Percentiles rank a stretch among this genome's conserved stretches.
These are phyloP conservation scores for Periplaneta americana DNA, from an alignment of 1,140 invertebrate species.

Conservation along the genomic window DNA sequence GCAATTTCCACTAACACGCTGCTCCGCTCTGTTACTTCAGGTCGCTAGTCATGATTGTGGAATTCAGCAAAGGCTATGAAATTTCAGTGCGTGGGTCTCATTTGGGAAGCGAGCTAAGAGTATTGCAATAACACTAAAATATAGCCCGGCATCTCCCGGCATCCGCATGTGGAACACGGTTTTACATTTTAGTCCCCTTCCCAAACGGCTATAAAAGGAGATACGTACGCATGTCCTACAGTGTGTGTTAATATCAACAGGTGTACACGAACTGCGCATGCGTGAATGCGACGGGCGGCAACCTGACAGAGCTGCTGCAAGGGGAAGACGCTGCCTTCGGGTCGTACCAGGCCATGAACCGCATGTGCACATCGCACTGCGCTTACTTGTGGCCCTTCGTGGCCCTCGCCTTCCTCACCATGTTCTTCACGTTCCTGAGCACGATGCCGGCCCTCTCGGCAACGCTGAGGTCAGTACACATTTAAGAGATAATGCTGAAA, in stretches of 20 bases:
- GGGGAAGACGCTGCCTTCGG: not conserved
- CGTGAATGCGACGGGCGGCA: not conserved
- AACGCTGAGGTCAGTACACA: conserved; percentile 57
- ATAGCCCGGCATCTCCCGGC: too few relatives aligned
- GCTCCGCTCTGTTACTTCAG: too few relatives aligned
- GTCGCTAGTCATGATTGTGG: too few relatives aligned
- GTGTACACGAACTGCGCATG: conserved; percentile 13
- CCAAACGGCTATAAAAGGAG: not conserved
- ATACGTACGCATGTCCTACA: not conserved
- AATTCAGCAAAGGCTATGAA: too few relatives aligned
- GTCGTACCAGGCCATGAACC: conserved; percentile 46
- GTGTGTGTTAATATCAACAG: not conserved
- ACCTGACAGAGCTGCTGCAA: not conserved
- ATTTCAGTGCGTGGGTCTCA: too few relatives aligned
- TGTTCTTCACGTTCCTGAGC: conserved; percentile 70
- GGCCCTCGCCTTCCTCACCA: conserved; percentile 57
- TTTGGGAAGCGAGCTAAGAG: too few relatives aligned
- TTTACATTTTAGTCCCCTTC: too few relatives aligned
- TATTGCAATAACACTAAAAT: too few relatives aligned
- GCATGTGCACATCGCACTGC: conserved; percentile 57
- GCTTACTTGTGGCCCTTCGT: conserved; percentile 60
- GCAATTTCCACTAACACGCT: too few relatives aligned
- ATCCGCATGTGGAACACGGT: too few relatives aligned
- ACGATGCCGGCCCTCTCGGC: conserved; percentile 73
- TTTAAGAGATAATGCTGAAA: too few relatives aligned